A percentile compares a stretch with the other conserved stretches of the same genome.
Evolutionary conservation across 1,140 invertebrate species (phyloP).

Genomic region (Dendrolimus punctatus): DNA sequence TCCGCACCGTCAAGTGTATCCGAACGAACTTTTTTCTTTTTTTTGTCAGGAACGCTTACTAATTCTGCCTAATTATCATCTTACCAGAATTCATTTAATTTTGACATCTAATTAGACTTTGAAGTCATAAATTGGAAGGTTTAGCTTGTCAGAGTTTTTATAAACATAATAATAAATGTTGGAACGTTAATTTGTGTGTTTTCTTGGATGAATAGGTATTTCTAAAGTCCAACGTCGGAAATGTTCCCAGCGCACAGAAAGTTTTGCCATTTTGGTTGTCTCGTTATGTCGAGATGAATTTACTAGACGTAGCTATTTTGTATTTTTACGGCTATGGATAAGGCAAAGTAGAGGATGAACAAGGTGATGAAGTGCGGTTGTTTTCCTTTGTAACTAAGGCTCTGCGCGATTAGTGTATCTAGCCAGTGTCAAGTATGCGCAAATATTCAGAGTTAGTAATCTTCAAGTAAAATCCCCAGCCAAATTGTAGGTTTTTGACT

Average conservation of each 20-base stretch:
- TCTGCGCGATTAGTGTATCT: too few relatives aligned
- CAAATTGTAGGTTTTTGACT: too few relatives aligned
- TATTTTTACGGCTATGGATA: too few relatives aligned
- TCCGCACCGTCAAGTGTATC: not conserved
- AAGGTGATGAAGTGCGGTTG: too few relatives aligned
- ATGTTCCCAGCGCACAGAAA: slow-evolving; percentile 7
- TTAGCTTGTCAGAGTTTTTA: slow-evolving; percentile 12
- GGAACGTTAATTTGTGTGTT: slow-evolving; percentile 16
- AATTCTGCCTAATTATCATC: slow-evolving; percentile 13
- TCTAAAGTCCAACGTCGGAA: slow-evolving; percentile 11
- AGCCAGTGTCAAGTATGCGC: too few relatives aligned
- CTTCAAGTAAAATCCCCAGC: too few relatives aligned
- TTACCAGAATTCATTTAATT: slow-evolving; percentile 13
- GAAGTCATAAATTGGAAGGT: slow-evolving; percentile 13
- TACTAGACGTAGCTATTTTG: too few relatives aligned
- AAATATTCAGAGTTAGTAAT: too few relatives aligned
- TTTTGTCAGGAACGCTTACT: slow-evolving; percentile 1
- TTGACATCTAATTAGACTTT: slow-evolving; percentile 12
- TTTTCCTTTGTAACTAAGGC: too few relatives aligned
- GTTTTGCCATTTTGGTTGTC: slow-evolving; percentile 9
- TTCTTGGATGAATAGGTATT: slow-evolving; percentile 13
- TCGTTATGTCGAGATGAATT: too few relatives aligned
- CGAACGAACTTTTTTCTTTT: too few relatives aligned
- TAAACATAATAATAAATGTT: slow-evolving; percentile 19
- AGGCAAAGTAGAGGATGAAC: too few relatives aligned